These are phyloP conservation scores for Tautogolabrus adspersus DNA, from an alignment of 2,113 vertebrate genomes.

Conservation along the genomic window DNA sequence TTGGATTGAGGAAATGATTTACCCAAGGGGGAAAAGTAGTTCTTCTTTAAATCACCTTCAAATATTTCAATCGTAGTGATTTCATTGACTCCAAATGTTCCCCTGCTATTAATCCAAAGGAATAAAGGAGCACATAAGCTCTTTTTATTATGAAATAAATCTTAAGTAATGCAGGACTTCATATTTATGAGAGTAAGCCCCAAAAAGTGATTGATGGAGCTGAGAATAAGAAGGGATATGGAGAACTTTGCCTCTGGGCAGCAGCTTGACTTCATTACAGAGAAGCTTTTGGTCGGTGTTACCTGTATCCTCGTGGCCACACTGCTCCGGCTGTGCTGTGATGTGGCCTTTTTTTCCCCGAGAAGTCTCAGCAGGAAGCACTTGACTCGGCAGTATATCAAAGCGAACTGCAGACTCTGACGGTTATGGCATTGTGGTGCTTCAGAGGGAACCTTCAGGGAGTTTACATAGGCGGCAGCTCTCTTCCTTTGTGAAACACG, in stretches of 20 bases:
- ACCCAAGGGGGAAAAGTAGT: background rate
- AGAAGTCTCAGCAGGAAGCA: slow-evolving; percentile 27
- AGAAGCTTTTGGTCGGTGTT: background rate
- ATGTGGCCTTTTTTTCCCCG: slow-evolving; percentile 2
- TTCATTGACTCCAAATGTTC: background rate
- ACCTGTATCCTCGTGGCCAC: background rate
- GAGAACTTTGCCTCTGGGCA: background rate
- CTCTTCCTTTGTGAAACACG: slow-evolving; percentile 61
- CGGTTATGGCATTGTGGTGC: slow-evolving; percentile 19
- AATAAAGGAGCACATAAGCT: background rate
- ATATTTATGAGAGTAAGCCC: background rate
- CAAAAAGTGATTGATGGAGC: background rate
- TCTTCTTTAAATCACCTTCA: background rate
- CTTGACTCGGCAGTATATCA: slow-evolving; percentile 42
- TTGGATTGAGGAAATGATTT: background rate
- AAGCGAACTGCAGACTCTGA: slow-evolving; percentile 31
- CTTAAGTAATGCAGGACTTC: background rate
- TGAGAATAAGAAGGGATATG: background rate
- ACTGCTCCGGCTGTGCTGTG: background rate
- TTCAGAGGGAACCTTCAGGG: slow-evolving; percentile 28
- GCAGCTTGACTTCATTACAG: slow-evolving; percentile 1
- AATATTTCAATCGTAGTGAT: background rate
- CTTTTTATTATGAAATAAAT: background rate
- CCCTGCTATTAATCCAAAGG: background rate
- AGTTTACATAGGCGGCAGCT: slow-evolving; percentile 32